A percentile compares a stretch with the other conserved stretches of the same genome.
Evolutionary conservation across 1,140 invertebrate genomes (phyloP).

Genomic region (Caenorhabditis latens): DNA sequence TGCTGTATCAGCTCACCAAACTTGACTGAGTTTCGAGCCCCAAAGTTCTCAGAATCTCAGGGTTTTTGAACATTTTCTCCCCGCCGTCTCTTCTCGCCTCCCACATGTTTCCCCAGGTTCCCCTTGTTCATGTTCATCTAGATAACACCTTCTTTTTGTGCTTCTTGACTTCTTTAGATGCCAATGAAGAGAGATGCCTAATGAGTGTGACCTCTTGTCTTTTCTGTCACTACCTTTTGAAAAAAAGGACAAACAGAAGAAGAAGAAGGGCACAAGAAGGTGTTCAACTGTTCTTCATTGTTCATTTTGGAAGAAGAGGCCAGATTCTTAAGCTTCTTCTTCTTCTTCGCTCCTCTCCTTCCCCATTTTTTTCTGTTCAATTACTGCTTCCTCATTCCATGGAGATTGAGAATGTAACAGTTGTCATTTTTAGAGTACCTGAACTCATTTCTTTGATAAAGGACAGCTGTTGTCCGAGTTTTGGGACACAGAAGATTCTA

Average conservation of each 20-base stretch:
- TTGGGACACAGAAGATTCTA: too few species aligned
- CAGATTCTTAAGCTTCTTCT: background rate
- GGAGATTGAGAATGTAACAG: too few species aligned
- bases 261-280: background rate
- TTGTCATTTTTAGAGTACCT: too few species aligned
- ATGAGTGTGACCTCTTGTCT: slow-evolving; percentile 47
- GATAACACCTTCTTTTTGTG: background rate
- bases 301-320: background rate
- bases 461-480: too few species aligned
- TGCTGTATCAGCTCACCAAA: too few species aligned
- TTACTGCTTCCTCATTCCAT: background rate
- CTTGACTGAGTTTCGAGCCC: too few species aligned
- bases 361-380: background rate
- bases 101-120: too few species aligned
- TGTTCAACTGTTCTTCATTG: background rate
- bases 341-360: background rate
- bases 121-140: too few species aligned
- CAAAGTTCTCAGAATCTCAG: too few species aligned
- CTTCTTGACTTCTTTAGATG: background rate
- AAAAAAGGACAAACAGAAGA: background rate
- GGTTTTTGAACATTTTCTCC: too few species aligned
- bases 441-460: too few species aligned
- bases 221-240: background rate
- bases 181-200: background rate
- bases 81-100: too few species aligned